phyloP scores from a whole-genome alignment of 2,113 vertebrate genomes.

The Salvelinus namaycush region DNA sequence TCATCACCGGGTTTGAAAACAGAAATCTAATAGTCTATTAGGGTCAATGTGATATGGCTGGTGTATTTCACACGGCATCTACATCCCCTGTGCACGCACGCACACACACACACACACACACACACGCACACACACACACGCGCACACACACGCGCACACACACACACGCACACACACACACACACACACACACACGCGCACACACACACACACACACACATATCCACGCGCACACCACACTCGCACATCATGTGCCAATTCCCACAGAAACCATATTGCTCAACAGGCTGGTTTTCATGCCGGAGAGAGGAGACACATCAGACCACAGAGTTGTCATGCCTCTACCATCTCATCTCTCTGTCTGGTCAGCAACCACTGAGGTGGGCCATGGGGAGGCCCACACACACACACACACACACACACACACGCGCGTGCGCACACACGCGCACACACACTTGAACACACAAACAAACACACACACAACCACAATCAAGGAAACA shows the following conservation, averaged over 20 bases:
- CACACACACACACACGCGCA: neutral
- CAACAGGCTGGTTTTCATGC: slow-evolving; percentile 37
- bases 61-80: slow-evolving; percentile 6
- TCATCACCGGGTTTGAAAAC: slow-evolving; percentile 15
- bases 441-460: neutral
- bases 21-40: neutral
- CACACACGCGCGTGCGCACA: neutral
- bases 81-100: neutral
- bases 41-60: neutral
- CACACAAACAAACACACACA: neutral
- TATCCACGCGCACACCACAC: too few relatives aligned
- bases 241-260: slow-evolving; percentile 41
- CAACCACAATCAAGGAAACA: neutral
- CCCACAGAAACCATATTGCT: slow-evolving; percentile 59
- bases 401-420: neutral
- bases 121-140: too few relatives aligned
- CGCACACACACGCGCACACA: neutral
- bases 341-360: slow-evolving; percentile 57
- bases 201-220: neutral
- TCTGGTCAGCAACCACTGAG: slow-evolving; percentile 67
- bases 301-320: slow-evolving; percentile 54
- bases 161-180: slow-evolving; percentile 1
- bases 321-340: slow-evolving; percentile 64
- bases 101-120: too few relatives aligned
- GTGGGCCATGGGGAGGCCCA: slow-evolving; percentile 52